Base-by-base conservation (phyloP, 92 coral and sea anemone species). In the Zoanthus solanderi region DNA sequence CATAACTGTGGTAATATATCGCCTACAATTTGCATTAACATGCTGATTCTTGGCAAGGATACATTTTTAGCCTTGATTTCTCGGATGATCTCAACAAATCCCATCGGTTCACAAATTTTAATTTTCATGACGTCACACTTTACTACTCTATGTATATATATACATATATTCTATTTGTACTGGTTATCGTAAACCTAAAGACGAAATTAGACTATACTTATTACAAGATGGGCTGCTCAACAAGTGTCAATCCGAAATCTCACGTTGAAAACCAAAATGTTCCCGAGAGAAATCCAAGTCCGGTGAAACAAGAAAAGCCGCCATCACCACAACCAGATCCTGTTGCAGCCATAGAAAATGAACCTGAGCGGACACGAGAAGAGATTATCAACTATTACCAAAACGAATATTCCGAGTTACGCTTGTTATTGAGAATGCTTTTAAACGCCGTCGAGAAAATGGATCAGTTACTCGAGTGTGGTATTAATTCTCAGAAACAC, bases 351-450 rank as follows among this genome's bases (percentile, higher is more conserved):
- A n/a, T 10, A 4, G 75, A 66, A 65, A 72, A 79, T 17, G 60
- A 81, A 10, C 60, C 75, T 28, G 12, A 28, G 50, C 85, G 61
- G 1, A 63, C 85, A 63, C 75, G 85, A 23, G 75, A 81, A 23
- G 85, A 81, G 5, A 42, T 67, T 65, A 81, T 81, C 46, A 60
- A 81, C 29, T 45, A 63, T 30, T 81, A 81, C 45, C 60, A 44
- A n/a, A 66, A 32, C 52, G 61, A 81, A 45, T 66, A 81, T 12
- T 71, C 75, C 42, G 75, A 81, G 76, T 66, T 81, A 15, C 46
- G 61, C 56, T 81, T 75, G 74, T 57, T 81, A 17, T n/a, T 81
- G 3, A 47, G 45, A 50, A 46, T 81, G 42, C 14, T 46, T 81
- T 65, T 81, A 44, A 81, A 81, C 4, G 75, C 18, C 14, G 14